Evolutionary conservation across 2,888 invertebrate genomes (phyloP).

Genomic region (Pollenia amentaria): DNA sequence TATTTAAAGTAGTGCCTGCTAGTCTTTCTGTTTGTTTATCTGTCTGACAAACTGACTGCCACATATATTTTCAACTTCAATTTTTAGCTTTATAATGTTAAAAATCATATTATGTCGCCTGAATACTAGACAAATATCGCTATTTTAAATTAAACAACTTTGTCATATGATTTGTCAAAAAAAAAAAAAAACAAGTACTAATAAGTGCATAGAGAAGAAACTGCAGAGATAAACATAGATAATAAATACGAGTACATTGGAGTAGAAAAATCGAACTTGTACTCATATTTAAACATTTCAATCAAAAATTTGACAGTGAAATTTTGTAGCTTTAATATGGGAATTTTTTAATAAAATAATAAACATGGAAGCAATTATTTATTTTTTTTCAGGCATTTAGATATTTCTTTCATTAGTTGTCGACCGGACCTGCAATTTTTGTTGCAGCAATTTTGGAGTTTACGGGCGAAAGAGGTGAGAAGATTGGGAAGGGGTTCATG

Average conservation of each 20-base stretch:
- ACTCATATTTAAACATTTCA: not conserved
- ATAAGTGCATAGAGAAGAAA: too few relatives aligned
- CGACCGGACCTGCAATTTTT: too few relatives aligned
- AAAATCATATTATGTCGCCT: slow-evolving; percentile 20
- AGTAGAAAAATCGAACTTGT: not conserved
- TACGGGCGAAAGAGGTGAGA: too few relatives aligned
- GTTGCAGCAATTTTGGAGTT: too few relatives aligned
- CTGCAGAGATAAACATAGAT: not conserved
- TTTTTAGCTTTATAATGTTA: slow-evolving; percentile 23
- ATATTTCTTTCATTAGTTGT: too few relatives aligned
- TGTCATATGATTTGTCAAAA: slow-evolving; percentile 54
- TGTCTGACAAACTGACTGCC: slow-evolving; percentile 65
- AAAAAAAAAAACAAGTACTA: slow-evolving; percentile 21
- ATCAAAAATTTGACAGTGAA: slow-evolving; percentile 10
- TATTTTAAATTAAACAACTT: slow-evolving; percentile 26
- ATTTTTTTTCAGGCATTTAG: too few relatives aligned
- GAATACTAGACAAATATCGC: slow-evolving; percentile 29
- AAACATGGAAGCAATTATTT: too few relatives aligned
- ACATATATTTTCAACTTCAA: slow-evolving; percentile 59
- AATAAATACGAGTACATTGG: not conserved
- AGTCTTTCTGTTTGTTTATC: slow-evolving; percentile 44
- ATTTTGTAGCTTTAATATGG: not conserved
- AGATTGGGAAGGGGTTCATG: too few relatives aligned
- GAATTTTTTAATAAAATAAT: too few relatives aligned
- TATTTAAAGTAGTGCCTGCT: slow-evolving; percentile 37